phyloP scores from a whole-genome alignment of 2,113 vertebrate species.

The Bucco capensis region DNA sequence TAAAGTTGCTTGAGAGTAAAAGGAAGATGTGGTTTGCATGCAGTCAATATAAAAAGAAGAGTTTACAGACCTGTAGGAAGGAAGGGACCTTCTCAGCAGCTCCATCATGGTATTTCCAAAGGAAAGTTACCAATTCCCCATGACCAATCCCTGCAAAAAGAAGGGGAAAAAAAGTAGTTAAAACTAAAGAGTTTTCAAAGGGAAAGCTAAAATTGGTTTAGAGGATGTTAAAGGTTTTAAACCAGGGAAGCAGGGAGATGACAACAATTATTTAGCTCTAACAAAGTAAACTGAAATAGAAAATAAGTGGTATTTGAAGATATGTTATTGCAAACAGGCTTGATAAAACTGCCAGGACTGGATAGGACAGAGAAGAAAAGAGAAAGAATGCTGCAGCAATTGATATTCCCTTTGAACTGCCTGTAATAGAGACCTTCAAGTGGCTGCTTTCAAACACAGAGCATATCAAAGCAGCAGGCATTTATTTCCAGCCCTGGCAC shows the following conservation, averaged over 20 bases:
- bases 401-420: constrained; percentile 55
- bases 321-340: neutral
- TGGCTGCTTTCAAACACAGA: constrained; percentile 50
- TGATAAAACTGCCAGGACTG: neutral
- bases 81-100: neutral
- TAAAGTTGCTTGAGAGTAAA: neutral
- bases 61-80: constrained; percentile 36
- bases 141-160: constrained; percentile 5
- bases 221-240: constrained; percentile 10
- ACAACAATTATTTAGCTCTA: neutral
- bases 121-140: neutral
- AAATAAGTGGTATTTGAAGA: neutral
- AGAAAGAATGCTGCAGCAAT: neutral
- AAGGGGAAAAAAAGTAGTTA: neutral
- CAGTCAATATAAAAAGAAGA: neutral
- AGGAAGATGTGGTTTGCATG: neutral
- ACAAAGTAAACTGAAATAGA: constrained; percentile 4
- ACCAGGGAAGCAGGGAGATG: neutral
- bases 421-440: constrained; percentile 43
- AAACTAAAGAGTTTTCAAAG: neutral
- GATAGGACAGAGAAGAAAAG: neutral
- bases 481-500: constrained; percentile 20
- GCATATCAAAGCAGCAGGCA: constrained; percentile 46
- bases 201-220: neutral
- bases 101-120: neutral